phyloP scores from a whole-genome alignment of 2,797 vertebrate genomes.

The Pseudochirops corinnae region DNA sequence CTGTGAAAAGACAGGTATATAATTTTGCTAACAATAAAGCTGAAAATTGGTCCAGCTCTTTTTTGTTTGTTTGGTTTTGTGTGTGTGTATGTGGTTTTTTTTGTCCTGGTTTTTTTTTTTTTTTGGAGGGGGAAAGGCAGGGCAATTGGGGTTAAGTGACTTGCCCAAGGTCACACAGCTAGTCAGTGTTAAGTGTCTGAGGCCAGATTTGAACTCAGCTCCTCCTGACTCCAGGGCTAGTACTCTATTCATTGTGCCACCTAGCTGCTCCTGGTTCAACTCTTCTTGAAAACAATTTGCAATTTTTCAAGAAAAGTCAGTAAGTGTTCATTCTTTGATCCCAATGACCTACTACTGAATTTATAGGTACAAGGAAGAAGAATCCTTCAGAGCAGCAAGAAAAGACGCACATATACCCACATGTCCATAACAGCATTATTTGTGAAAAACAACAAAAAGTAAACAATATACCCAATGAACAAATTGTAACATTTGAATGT shows the following conservation, averaged over 20 bases:
- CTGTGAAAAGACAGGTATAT: neutral
- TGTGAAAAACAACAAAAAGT: neutral
- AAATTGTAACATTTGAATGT: neutral
- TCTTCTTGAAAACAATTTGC: slow-evolving; percentile 18
- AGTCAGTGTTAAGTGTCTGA: too few relatives aligned
- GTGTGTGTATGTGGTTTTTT: too few relatives aligned
- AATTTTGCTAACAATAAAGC: neutral
- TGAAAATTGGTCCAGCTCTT: neutral
- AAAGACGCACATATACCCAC: neutral
- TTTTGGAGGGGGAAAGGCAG: too few relatives aligned
- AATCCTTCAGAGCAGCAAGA: neutral
- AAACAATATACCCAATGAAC: neutral
- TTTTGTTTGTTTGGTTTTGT: too few relatives aligned
- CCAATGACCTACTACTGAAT: neutral
- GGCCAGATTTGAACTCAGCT: too few relatives aligned
- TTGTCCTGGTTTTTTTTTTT: too few relatives aligned
- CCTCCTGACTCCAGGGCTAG: too few relatives aligned
- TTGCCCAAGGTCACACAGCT: too few relatives aligned
- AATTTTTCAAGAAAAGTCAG: neutral
- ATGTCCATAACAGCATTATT: neutral
- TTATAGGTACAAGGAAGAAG: neutral
- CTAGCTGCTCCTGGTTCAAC: too few relatives aligned
- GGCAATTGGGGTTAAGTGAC: too few relatives aligned
- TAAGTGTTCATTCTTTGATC: neutral
- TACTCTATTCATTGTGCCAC: too few relatives aligned